Conservation (phyloP, 92 coral and sea anemone species). For the Parazoanthus swiftii region DNA sequence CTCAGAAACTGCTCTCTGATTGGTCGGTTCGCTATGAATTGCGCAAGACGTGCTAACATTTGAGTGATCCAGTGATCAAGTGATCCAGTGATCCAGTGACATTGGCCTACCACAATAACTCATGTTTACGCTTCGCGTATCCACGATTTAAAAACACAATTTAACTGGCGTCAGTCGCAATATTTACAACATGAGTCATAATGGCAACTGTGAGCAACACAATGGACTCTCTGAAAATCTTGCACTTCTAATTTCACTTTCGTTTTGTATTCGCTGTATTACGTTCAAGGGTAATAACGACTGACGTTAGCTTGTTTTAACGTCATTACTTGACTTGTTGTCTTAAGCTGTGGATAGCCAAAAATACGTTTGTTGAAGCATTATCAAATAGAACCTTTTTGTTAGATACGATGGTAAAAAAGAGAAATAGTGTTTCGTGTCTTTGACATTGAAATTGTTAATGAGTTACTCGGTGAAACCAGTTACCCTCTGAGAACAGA, state of each 20-base stretch:
- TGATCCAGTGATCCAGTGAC: no score
- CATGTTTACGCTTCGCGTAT: no score
- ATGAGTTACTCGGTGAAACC: background rate
- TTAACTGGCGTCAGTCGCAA: conserved; percentile 7
- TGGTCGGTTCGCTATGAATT: no score
- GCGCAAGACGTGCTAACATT: no score
- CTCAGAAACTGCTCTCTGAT: no score
- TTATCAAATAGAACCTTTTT: background rate
- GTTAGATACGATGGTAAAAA: background rate
- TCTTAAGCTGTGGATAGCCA: background rate
- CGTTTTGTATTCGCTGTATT: background rate
- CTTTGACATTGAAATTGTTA: background rate
- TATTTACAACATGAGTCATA: background rate
- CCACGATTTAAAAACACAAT: conserved; percentile 19
- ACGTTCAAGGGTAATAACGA: background rate
- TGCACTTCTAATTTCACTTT: background rate
- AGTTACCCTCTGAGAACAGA: background rate
- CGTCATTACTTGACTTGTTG: background rate
- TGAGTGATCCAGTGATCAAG: no score
- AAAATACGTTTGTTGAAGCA: background rate
- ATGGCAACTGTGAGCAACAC: background rate
- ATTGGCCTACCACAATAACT: no score
- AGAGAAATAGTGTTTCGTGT: background rate
- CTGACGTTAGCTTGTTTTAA: background rate
- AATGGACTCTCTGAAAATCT: background rate